Conservation (phyloP, 1,140 invertebrate species). For the Drosophila ambigua region DNA sequence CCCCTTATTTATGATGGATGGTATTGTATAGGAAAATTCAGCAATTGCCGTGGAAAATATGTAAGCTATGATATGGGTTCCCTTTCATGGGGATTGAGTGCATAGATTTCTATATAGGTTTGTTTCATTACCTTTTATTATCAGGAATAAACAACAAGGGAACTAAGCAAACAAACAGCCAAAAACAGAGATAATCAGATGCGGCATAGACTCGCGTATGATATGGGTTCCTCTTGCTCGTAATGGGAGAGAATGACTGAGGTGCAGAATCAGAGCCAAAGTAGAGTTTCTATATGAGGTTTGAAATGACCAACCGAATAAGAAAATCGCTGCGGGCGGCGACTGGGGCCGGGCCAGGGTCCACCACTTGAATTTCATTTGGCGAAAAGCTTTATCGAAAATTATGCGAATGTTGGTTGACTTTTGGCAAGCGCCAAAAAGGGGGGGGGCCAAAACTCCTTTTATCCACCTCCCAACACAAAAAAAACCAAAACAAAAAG, state of each 20-base stretch:
- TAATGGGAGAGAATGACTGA: slow-evolving; percentile 70
- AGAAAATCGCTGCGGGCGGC: slow-evolving; percentile 24
- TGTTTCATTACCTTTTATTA: slow-evolving; percentile 69
- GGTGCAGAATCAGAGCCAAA: not conserved
- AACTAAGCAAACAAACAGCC: slow-evolving; percentile 68
- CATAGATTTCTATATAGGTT: slow-evolving; percentile 31
- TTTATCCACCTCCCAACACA: not conserved
- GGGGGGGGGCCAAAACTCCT: not conserved
- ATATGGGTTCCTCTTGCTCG: too few species aligned
- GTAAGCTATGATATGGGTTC: slow-evolving; percentile 1
- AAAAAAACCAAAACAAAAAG: slow-evolving; percentile 34
- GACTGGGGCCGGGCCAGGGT: slow-evolving; percentile 11
- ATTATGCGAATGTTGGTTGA: slow-evolving; percentile 80
- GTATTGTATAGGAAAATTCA: slow-evolving; percentile 45
- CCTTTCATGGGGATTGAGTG: not conserved
- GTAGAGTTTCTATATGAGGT: too few species aligned
- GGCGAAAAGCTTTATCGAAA: slow-evolving; percentile 81
- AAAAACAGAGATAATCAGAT: slow-evolving; percentile 67
- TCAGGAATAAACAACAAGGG: slow-evolving; percentile 64
- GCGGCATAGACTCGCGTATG: slow-evolving; percentile 59
- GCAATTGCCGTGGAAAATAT: too few species aligned
- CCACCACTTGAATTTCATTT: slow-evolving; percentile 82
- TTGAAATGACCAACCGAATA: slow-evolving; percentile 60
- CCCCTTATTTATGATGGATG: slow-evolving; percentile 33
- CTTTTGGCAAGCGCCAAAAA: slow-evolving; percentile 75